Percentiles rank a stretch among this genome's conserved stretches.
These are phyloP conservation scores for Rallus limicola DNA, from an alignment of 2,113 vertebrate species.

Conservation along the genomic window DNA sequence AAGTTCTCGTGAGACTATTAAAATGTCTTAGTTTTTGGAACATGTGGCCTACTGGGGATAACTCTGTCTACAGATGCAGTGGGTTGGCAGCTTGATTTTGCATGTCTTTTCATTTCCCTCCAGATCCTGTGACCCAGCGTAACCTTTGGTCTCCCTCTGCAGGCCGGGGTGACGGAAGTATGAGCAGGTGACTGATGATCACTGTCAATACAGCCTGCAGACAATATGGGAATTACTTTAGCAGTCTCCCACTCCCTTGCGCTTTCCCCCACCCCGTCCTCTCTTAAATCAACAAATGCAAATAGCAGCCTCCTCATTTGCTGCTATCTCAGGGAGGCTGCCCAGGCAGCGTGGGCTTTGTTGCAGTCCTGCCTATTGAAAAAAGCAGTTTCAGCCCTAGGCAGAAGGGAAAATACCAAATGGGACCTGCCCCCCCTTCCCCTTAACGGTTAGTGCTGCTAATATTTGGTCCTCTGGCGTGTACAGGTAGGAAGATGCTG, in stretches of 20 bases:
- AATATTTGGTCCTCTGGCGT: conserved; percentile 45
- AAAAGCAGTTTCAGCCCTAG: conserved; percentile 55
- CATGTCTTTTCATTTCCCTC: conserved; percentile 78
- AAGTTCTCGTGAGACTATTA: conserved; percentile 74
- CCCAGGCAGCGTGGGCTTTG: conserved; percentile 77
- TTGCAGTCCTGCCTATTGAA: conserved; percentile 69
- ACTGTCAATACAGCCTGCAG: conserved; percentile 75
- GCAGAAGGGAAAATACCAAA: conserved; percentile 62
- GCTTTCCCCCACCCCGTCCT: conserved; percentile 10
- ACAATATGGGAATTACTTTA: conserved; percentile 82
- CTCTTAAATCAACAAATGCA: conserved; percentile 78
- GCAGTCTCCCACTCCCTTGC: conserved; percentile 56
- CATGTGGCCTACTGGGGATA: conserved; percentile 67
- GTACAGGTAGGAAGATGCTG: conserved; percentile 70
- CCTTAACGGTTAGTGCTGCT: conserved; percentile 48
- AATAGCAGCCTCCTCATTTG: conserved; percentile 80
- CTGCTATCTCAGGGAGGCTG: conserved; percentile 67
- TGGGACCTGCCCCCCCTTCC: conserved; percentile 29
- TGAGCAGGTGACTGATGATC: conserved; percentile 87
- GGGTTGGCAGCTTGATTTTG: conserved; percentile 70
- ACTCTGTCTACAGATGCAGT: conserved; percentile 63
- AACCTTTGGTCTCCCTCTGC: conserved; percentile 80
- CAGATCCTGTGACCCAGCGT: conserved; percentile 78
- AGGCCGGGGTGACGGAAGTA: conserved; percentile 75
- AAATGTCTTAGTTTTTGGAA: conserved; percentile 74